Evolutionary conservation across 2,797 vertebrate genomes (phyloP).

Genomic region (Carcharodon carcharias): DNA sequence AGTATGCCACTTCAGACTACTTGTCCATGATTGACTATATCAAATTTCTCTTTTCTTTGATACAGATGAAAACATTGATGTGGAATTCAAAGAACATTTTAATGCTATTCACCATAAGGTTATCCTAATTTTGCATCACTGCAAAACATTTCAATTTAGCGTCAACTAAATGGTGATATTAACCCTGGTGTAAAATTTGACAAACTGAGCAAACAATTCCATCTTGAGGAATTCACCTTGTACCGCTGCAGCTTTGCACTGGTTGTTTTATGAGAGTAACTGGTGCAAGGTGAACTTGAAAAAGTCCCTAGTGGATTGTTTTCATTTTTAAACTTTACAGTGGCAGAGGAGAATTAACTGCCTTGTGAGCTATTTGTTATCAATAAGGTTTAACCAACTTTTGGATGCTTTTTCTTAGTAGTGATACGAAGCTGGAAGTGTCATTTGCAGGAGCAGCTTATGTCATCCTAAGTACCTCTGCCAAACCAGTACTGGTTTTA

Average conservation of each 20-base stretch:
- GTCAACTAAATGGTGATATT: neutral
- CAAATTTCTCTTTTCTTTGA: neutral
- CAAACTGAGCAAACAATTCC: neutral
- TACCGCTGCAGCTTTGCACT: neutral
- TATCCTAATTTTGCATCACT: neutral
- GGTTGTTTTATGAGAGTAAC: neutral
- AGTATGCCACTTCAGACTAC: neutral
- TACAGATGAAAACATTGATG: neutral
- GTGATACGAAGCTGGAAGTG: neutral
- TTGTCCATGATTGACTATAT: neutral
- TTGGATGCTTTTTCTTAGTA: neutral
- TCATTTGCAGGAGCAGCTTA: neutral
- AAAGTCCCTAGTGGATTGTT: neutral
- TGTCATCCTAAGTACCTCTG: neutral
- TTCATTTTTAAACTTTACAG: neutral
- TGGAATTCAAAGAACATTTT: neutral
- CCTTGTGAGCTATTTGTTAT: neutral
- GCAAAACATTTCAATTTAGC: neutral
- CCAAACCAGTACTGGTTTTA: neutral
- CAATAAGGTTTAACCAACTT: neutral
- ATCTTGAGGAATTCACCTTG: neutral
- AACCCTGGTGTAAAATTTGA: neutral
- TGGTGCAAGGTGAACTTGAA: neutral
- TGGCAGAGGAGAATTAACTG: neutral
- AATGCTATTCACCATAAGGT: neutral